Conservation (phyloP, 2,113 vertebrate species). For the Galemys pyrenaicus region DNA sequence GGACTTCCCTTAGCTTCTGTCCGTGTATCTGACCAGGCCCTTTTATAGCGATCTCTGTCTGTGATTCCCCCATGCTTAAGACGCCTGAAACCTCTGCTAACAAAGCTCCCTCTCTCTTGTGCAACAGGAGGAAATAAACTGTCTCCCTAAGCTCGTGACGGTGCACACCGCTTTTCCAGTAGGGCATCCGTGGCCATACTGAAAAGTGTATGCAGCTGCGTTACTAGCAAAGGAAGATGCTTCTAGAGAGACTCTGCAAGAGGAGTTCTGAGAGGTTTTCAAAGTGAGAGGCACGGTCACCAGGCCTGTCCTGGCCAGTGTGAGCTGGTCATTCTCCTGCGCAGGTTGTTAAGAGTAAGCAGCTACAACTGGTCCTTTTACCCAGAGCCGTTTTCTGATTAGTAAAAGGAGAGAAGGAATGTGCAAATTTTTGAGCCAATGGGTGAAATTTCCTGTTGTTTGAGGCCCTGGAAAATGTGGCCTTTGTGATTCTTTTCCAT, state of each 20-base stretch:
- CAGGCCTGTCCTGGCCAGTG: not conserved
- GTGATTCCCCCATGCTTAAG: not conserved
- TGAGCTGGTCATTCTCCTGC: not conserved
- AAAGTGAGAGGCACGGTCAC: not conserved
- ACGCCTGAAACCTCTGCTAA: not conserved
- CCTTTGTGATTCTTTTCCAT: not conserved
- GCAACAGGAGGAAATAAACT: not conserved
- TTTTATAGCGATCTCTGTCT: not conserved
- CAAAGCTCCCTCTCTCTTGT: not conserved
- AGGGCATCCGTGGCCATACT: not conserved
- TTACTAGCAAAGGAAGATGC: not conserved
- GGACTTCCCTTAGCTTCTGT: not conserved
- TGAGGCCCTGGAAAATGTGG: slow-evolving; percentile 22
- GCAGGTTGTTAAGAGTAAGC: not conserved
- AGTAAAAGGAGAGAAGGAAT: slow-evolving; percentile 19
- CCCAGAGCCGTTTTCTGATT: slow-evolving; percentile 34
- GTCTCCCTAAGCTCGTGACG: not conserved
- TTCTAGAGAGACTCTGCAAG: not conserved
- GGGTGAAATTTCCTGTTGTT: slow-evolving; percentile 12
- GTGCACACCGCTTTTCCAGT: not conserved
- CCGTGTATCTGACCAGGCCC: not conserved
- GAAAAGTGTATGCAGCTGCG: not conserved
- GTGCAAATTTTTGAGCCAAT: slow-evolving; percentile 19
- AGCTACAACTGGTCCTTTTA: not conserved
- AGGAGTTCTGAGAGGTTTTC: not conserved